A percentile compares a stretch with the other conserved stretches of the same genome.
phyloP scores from a whole-genome alignment of 1,140 invertebrate genomes.

The Tetragonula clypearis region DNA sequence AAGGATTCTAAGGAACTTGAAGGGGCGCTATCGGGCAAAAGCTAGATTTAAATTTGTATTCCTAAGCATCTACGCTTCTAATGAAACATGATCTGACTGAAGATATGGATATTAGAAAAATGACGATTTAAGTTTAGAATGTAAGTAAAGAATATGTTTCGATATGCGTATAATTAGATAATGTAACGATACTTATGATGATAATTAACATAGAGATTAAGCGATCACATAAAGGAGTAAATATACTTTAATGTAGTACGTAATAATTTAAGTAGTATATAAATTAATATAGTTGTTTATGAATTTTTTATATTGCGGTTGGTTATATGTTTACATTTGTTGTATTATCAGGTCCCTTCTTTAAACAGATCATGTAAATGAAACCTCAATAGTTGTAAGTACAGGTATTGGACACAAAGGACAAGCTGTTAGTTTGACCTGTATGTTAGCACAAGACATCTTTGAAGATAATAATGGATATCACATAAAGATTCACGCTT shows the following conservation, averaged over 20 bases:
- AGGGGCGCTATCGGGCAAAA: constrained; percentile 32
- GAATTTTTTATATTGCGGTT: constrained; percentile 18
- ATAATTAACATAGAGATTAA: constrained; percentile 21
- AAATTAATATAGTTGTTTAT: constrained; percentile 43
- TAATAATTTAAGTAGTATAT: background rate
- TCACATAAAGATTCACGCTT: constrained; percentile 52
- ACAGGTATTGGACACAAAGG: constrained; percentile 70
- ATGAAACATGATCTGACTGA: constrained; percentile 24
- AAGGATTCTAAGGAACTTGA: constrained; percentile 30
- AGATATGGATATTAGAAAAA: constrained; percentile 36
- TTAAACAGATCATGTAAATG: constrained; percentile 14
- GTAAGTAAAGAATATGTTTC: constrained; percentile 29
- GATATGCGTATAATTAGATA: constrained; percentile 33
- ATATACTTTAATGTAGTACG: background rate
- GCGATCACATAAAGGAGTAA: constrained; percentile 29
- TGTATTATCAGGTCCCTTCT: background rate
- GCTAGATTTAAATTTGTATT: constrained; percentile 49
- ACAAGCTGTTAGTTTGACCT: constrained; percentile 81
- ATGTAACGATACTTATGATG: constrained; percentile 38
- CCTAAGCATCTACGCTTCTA: constrained; percentile 47
- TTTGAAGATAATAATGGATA: constrained; percentile 61
- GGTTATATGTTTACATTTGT: background rate
- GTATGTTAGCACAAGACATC: constrained; percentile 81
- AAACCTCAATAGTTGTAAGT: constrained; percentile 34
- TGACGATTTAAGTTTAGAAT: constrained; percentile 26